Evolutionary conservation across 1,140 invertebrate genomes (phyloP), one percentile per base, ranked within the genome.

Genomic region (Zaprionus tsacasi): DNA sequence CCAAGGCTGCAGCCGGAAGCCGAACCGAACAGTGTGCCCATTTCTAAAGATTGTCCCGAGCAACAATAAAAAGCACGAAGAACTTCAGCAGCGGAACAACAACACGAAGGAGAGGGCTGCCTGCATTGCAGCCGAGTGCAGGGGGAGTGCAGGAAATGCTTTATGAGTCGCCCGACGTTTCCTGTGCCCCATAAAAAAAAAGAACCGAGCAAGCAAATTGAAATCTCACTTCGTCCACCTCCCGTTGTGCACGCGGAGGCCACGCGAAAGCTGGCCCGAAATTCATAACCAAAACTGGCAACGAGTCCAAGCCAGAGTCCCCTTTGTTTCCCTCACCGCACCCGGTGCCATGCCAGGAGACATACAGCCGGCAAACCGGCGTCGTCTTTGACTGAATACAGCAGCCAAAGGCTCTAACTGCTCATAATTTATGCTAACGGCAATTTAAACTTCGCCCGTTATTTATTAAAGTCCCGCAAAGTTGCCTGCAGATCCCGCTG

Each of bases 371-470:
- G 21, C 21, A 80, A 76, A 76, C 69, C 69, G 73, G 81, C 77
- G 78, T 75, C 79, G 78, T 55, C 81, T 59, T 75, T 83, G 81
- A 71, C 64, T 85, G 81, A 79, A 74, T 69, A 63, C 74, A 76
- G 73, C 82, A 63, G 58, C 61, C 57, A 76, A 71, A 67, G 57
- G 59, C 80, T 82, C 80, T 80, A 80, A 88, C 83, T 88, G 78
- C 80, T 87, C 80, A 87, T 87, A 87, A 88, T 87, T 87, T 88
- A 88, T 87, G 83, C 83, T 87, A 87, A 87, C 83, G 83, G 83
- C 83, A 87, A 87, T 88, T 87, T 87, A 83, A 88, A 87, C 83
- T 87, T 88, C 35, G 76, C 70, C 85, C 82, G 83, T 87, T 87
- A 88, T 87, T 87, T 87, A 87, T 87, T 87, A 88, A 87, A 83